Evolutionary conservation across 1,140 invertebrate species (phyloP), one percentile per base, ranked within the genome.

Genomic region (Caenorhabditis remanei): DNA sequence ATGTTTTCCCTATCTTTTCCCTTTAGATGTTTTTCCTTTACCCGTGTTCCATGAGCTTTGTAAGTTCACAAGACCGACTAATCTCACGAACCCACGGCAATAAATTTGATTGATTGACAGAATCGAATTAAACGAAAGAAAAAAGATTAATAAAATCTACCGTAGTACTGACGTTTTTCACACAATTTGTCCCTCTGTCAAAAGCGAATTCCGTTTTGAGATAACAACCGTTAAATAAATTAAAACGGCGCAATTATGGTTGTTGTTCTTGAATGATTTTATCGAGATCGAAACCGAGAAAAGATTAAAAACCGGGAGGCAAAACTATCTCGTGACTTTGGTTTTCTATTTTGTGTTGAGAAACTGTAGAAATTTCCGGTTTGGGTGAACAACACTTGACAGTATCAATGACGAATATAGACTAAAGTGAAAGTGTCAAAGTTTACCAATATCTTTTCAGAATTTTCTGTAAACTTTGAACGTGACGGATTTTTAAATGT

Each of bases 181-280:
- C 32, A 32, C 32, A 32, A 32, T 32, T 32, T 2, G 32, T 32
- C 32, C 32, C 32, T 53, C 9, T 6, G n/a, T 11, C 2, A 21
- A 40, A 63, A 63, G 32, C 24, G 21, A 63, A 11, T 32, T 21
- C 11, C 61, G 16, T n/a, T 21, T 58, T 19, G 56, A 32, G n/a
- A 63, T 11, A 24, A 32, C 6, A 63, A 63, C 61, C 61, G 61
- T 9, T 7, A 40, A 24, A 71, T 71, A 71, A 71, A 71, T 71
- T 71, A 46, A 71, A 46, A 71, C 14, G 5, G 65, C 40, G 65
- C 41, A 46, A 71, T 41, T 71, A 43, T 71, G 43, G 40, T 43
- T 71, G 65, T 71, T 71, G 65, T 71, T 43, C 65, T 71, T 71
- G 41, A 71, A 3, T 46, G 65, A 71, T 46, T 65, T 71, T 71